Evolutionary conservation across 2,888 invertebrate species (phyloP).

Genomic region (Orchesella flavescens): DNA sequence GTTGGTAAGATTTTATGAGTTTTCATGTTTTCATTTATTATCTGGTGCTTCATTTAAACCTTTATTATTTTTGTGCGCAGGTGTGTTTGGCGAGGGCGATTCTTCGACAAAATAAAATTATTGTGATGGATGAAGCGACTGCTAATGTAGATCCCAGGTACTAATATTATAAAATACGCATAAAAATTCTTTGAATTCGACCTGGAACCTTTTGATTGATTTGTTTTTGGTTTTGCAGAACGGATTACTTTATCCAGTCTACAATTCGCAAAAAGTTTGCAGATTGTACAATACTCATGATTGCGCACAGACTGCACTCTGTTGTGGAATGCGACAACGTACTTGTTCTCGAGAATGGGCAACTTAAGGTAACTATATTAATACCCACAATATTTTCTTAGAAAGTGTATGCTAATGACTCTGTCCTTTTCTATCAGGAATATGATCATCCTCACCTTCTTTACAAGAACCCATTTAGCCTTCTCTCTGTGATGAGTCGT

Average conservation of each 20-base stretch:
- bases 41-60: too few species aligned
- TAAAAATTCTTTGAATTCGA: slow-evolving; percentile 76
- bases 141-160: slow-evolving; percentile 88
- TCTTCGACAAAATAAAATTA: slow-evolving; percentile 85
- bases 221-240: slow-evolving; percentile 75
- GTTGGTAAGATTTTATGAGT: too few species aligned
- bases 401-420: neutral
- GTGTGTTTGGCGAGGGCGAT: slow-evolving; percentile 78
- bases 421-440: slow-evolving; percentile 76
- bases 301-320: slow-evolving; percentile 86
- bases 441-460: slow-evolving; percentile 84
- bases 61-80: too few species aligned
- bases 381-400: too few species aligned
- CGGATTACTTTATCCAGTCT: slow-evolving; percentile 87
- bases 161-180: neutral
- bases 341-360: slow-evolving; percentile 35
- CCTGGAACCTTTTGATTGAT: neutral
- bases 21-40: too few species aligned
- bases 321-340: slow-evolving; percentile 37
- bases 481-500: slow-evolving; percentile 81
- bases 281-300: slow-evolving; percentile 89
- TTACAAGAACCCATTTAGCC: slow-evolving; percentile 78
- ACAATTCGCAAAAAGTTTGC: slow-evolving; percentile 86
- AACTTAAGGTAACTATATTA: slow-evolving; percentile 75
- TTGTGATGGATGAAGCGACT: slow-evolving; percentile 93